phyloP scores from a whole-genome alignment of 2,113 vertebrate species.

The Synchiropus splendidus region DNA sequence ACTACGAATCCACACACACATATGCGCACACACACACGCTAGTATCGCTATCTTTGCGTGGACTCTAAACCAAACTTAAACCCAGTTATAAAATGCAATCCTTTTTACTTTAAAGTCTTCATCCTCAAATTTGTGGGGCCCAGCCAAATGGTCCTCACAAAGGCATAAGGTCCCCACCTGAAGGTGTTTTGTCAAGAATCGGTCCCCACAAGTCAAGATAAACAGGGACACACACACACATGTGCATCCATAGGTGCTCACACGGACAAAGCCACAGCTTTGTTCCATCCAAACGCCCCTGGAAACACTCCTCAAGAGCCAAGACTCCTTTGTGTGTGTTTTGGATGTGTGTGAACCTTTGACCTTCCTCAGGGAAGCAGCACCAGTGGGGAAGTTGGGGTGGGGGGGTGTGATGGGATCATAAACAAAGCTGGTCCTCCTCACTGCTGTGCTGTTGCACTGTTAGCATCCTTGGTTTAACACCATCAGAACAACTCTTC shows the following conservation, averaged over 20 bases:
- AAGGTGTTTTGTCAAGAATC: too few species aligned
- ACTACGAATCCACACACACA: background rate
- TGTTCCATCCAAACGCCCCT: constrained; percentile 23
- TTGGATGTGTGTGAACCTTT: constrained; percentile 45
- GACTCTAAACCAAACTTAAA: background rate
- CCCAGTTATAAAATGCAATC: background rate
- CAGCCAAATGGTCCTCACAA: too few species aligned
- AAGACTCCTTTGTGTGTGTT: constrained; percentile 14
- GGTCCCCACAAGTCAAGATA: too few species aligned
- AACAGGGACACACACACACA: constrained; percentile 1
- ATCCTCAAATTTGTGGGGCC: too few species aligned
- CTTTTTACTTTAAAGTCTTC: too few species aligned
- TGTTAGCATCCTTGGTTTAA: constrained; percentile 10
- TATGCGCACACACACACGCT: background rate
- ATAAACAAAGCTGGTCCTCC: constrained; percentile 18
- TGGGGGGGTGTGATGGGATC: constrained; percentile 20
- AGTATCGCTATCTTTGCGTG: background rate
- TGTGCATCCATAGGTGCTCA: constrained; percentile 11
- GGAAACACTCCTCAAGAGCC: constrained; percentile 26
- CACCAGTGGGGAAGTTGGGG: constrained; percentile 12
- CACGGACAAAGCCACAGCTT: constrained; percentile 30
- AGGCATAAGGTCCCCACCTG: background rate
- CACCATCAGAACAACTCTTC: constrained; percentile 1
- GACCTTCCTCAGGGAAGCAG: constrained; percentile 58
- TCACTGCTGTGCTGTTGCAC: background rate